Evolutionary conservation across 2,888 invertebrate genomes (phyloP).

Genomic region (Emesis russula): DNA sequence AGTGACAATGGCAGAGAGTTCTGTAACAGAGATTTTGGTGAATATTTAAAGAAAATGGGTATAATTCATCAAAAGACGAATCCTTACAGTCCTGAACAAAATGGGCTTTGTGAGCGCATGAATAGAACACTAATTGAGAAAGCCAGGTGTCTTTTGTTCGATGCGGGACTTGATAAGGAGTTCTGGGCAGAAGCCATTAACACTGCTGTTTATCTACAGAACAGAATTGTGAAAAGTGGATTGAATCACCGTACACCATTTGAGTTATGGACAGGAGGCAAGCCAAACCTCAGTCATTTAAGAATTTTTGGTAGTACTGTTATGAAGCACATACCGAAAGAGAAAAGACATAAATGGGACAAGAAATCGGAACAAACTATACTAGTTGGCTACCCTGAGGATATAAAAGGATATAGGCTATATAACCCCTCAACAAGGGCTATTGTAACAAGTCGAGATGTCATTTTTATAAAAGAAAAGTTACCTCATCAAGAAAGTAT

Average conservation of each 20-base stretch:
- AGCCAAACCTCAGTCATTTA: constrained; percentile 71
- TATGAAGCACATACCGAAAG: constrained; percentile 77
- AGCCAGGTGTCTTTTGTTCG: constrained; percentile 49
- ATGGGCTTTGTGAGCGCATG: constrained; percentile 49
- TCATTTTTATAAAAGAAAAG: constrained; percentile 50
- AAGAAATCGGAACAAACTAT: constrained; percentile 10
- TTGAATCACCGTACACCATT: constrained; percentile 66
- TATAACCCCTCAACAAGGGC: constrained; percentile 57
- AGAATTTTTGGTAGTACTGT: constrained; percentile 49
- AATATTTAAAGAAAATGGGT: constrained; percentile 36
- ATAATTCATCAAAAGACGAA: constrained; percentile 30
- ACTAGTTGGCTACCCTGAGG: neutral
- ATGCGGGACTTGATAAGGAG: constrained; percentile 41
- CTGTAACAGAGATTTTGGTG: constrained; percentile 46
- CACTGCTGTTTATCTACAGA: constrained; percentile 60
- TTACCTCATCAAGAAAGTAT: too few species aligned
- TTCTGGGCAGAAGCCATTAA: constrained; percentile 58
- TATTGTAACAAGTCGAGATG: constrained; percentile 66
- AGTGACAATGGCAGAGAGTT: constrained; percentile 49
- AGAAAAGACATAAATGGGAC: constrained; percentile 39
- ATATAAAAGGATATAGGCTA: constrained; percentile 82
- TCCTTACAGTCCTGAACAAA: constrained; percentile 32
- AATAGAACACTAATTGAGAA: constrained; percentile 49
- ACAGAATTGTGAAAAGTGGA: constrained; percentile 21
- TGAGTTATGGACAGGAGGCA: constrained; percentile 71